Conservation (phyloP, 1,140 invertebrate genomes). For the Drosophila jambulina region DNA sequence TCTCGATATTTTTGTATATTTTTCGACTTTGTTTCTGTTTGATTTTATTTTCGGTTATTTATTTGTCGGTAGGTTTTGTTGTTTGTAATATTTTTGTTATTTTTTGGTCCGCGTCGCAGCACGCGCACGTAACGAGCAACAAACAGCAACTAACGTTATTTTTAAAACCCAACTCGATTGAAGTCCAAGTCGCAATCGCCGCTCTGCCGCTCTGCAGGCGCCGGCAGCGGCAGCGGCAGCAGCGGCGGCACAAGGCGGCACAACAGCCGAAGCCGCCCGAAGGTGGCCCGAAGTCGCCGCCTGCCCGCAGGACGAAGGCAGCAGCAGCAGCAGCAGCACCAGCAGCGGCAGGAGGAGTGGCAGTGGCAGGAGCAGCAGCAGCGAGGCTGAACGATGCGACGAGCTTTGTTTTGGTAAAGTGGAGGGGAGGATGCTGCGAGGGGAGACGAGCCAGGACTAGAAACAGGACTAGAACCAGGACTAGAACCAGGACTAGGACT, state of each 20-base stretch:
- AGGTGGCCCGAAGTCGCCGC: constrained; percentile 33
- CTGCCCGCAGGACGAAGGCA: constrained; percentile 24
- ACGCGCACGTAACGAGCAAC: constrained; percentile 85
- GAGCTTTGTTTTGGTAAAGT: constrained; percentile 45
- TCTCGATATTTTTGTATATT: not conserved
- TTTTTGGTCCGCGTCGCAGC: constrained; percentile 74
- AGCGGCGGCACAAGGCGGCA: constrained; percentile 22
- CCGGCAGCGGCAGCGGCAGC: constrained; percentile 11
- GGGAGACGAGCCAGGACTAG: not conserved
- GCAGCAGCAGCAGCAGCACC: not conserved
- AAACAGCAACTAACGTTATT: constrained; percentile 85
- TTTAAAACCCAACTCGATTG: constrained; percentile 81
- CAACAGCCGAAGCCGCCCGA: constrained; percentile 52
- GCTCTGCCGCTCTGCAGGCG: constrained; percentile 24
- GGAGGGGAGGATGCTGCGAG: constrained; percentile 13
- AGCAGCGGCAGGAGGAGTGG: not conserved
- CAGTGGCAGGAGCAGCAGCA: not conserved
- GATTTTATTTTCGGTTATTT: not conserved
- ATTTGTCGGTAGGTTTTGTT: not conserved
- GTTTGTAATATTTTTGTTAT: constrained; percentile 1
- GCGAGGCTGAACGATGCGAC: constrained; percentile 1
- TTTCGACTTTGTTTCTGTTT: constrained; percentile 19
- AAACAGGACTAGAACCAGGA: not conserved
- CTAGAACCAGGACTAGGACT: not conserved
- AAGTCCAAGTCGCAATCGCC: constrained; percentile 72